Base-by-base conservation (phyloP, 2,113 vertebrate genomes). In the Hippocampus barbouri region DNA sequence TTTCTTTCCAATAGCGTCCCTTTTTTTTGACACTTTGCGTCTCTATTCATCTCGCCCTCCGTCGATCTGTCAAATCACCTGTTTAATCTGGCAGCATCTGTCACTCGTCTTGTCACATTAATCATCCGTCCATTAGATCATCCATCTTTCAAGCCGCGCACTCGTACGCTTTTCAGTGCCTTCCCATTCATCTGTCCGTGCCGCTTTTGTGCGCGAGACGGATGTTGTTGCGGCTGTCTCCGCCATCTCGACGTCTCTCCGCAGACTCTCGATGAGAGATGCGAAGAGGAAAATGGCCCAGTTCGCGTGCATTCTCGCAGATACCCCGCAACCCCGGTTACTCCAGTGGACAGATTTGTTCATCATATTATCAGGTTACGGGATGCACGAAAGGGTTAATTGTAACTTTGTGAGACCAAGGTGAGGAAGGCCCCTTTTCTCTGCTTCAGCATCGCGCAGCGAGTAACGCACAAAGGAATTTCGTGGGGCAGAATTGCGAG, bases 71-170 rank as follows among this genome's bases (percentile, higher is more conserved):
- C 87, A 86, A 68, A 83, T 80, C 68, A 8, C 76, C 80, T 74
- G 84, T 88, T 87, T 81, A 85, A 84, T 74, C 79, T 47, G 34
- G 12, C 80, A 60, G 73, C 75, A 70, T 82, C 79, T 86, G 80
- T 87, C 86, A 82, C 81, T 85, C 67, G 74, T 76, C 75, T 68
- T 87, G 89, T 87, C 87, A 84, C 81, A 82, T 79, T 76, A 87
- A 87, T 83, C 75, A 83, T 85, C 78, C 64, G 18, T 81, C 83
- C 70, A 80, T 88, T 78, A 80, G 84, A 60, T 68, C 78, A 83
- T 89, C 76, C 59, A 15, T 89, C 80, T 88, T 80, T 90, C 82
- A 84, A 70, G 78, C 71, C 8, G 10, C 38, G 54, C 76, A 71
- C 71, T 87, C 69, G 8, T 71, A 23, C 30, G 5, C 67, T 70